Conservation (phyloP, 2,113 vertebrate species). For the Pangasianodon hypophthalmus region DNA sequence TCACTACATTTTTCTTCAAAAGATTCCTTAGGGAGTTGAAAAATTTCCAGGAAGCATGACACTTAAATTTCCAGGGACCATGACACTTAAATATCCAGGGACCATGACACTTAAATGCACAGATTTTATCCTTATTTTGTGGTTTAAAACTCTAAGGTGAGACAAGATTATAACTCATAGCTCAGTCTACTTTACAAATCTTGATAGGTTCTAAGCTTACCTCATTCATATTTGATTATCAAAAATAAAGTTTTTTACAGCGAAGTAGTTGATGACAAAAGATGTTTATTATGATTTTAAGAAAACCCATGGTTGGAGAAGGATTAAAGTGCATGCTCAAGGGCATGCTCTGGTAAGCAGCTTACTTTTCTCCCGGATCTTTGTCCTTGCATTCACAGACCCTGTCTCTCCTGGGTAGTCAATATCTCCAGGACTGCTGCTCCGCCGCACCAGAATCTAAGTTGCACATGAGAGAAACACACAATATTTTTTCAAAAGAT, state of each 20-base stretch:
- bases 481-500: not conserved
- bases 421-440: conserved; percentile 83
- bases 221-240: not conserved
- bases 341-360: not conserved
- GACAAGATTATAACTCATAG: not conserved
- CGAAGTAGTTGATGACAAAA: not conserved
- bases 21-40: not conserved
- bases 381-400: conserved; percentile 61
- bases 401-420: conserved; percentile 78
- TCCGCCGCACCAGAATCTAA: conserved; percentile 79
- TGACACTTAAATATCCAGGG: not conserved
- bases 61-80: too few relatives aligned
- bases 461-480: not conserved
- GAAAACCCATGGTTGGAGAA: not conserved
- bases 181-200: not conserved
- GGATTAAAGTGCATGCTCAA: not conserved
- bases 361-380: conserved; percentile 87
- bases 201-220: not conserved
- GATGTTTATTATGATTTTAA: not conserved
- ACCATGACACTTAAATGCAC: not conserved
- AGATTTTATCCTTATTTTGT: not conserved
- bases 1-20: not conserved
- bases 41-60: not conserved
- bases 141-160: not conserved
- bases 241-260: not conserved